Evolutionary conservation across 64 coral and sea anemone genomes (phyloP), one percentile per base, ranked within the genome.

Genomic region (Pachyseris speciosa): DNA sequence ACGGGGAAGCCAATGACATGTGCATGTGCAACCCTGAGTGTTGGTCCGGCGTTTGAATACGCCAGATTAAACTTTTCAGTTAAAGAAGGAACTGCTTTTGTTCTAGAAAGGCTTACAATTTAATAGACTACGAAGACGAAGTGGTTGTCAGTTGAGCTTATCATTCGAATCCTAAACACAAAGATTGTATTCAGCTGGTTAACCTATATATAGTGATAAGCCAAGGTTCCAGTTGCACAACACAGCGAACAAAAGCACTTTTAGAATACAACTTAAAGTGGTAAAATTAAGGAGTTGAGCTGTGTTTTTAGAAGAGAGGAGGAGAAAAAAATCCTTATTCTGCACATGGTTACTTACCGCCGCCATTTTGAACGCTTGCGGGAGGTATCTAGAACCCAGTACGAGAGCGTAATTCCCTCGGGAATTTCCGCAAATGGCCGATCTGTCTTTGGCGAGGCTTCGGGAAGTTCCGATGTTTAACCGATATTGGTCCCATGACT

Each of bases 331-430:
- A n/a, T 61, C 15, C 32, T 3, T 26, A 10, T 41, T 64, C 61
- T 73, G 95, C 95, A 93, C 95, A 93, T 94, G 91, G 69, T 49
- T 24, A 97, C 95, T 90, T 74, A 97, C 95, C 95, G 95, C 95
- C 86, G 95, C 95, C 95, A 97, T 97, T 92, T 97, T 97, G 79
- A 93, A 88, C 84, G 73, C 25, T 86, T 38, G 30, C 3, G 24
- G 28, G 65, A 64, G 51, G 68, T 85, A 16, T 60, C 74, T 93
- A 50, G 74, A 27, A n/a, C 68, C 30, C 77, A 94, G 87, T 84
- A 9, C 11, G 43, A 11, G 11, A 45, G 43, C 43, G 43, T 6
- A 11, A 11, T 11, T n/a, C n/a, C n/a, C n/a, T n/a, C n/a, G n/a
- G n/a, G n/a, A 38, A 69, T 69, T 17, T 37, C 65, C 65, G 32